Percentiles rank a stretch among this genome's conserved stretches.
Evolutionary conservation across 1,140 invertebrate genomes (phyloP).

Genomic region (Eupristina koningsbergeri): DNA sequence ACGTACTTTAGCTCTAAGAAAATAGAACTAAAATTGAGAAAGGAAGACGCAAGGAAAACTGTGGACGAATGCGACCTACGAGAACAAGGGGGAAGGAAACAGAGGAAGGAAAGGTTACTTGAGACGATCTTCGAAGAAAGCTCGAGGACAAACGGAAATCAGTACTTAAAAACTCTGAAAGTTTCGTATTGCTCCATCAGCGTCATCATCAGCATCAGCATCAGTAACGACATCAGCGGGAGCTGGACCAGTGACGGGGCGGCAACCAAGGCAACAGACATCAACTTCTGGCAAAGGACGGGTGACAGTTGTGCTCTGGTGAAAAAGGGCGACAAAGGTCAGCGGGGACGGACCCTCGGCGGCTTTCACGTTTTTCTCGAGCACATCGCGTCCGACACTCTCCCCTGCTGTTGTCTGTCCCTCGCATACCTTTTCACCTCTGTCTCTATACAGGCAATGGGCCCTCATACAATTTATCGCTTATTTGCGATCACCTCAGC

Average conservation of each 20-base stretch:
- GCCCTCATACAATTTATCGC: not conserved
- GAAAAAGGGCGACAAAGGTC: slow-evolving; percentile 14
- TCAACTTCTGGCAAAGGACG: not conserved
- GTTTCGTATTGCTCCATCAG: slow-evolving; percentile 34
- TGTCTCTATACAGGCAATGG: not conserved
- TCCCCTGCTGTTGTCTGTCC: not conserved
- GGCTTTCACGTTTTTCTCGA: slow-evolving; percentile 10
- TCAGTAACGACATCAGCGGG: no score
- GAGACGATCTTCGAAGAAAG: slow-evolving; percentile 49
- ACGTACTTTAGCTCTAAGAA: no score
- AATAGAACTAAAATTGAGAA: not conserved
- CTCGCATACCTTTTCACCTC: slow-evolving; percentile 29
- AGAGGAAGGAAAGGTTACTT: slow-evolving; percentile 17
- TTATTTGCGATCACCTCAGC: not conserved
- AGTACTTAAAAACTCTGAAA: slow-evolving; percentile 38
- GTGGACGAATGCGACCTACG: not conserved
- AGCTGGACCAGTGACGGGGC: no score
- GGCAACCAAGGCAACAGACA: no score
- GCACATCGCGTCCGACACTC: slow-evolving; percentile 16
- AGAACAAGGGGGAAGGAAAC: not conserved
- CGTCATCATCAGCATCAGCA: no score
- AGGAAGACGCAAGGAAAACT: not conserved
- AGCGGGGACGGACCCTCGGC: not conserved
- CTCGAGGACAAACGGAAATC: slow-evolving; percentile 51
- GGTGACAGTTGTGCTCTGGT: not conserved